Conservation (phyloP, 2,797 vertebrate genomes). For the Sparus aurata region DNA sequence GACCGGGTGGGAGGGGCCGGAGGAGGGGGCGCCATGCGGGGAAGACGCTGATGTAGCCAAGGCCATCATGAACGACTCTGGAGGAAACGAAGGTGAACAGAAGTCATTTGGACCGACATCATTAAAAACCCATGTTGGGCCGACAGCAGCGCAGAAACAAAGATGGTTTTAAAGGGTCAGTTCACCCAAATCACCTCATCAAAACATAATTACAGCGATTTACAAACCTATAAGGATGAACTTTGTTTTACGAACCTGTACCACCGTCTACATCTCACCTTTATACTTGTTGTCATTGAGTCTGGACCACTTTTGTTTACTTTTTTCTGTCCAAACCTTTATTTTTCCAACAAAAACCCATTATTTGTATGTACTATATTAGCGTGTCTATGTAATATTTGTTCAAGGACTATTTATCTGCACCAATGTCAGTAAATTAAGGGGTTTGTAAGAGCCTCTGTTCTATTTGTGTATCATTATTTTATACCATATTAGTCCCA, state of each 20-base stretch:
- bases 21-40: constrained; percentile 49
- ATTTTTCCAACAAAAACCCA: no score
- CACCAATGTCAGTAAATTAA: background rate
- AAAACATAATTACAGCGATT: background rate
- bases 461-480: background rate
- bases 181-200: background rate
- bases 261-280: no score
- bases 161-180: background rate
- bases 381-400: background rate
- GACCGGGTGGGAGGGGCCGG: constrained; percentile 40
- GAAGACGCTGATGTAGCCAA: constrained; percentile 74
- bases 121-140: background rate
- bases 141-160: background rate
- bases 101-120: background rate
- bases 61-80: constrained; percentile 82
- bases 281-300: no score
- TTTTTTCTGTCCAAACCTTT: no score
- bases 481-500: background rate
- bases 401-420: background rate
- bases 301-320: no score
- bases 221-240: no score
- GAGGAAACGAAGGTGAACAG: constrained; percentile 17
- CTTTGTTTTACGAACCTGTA: no score
- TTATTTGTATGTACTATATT: background rate
- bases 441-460: background rate